These are phyloP conservation scores for Branchipolynoe longqiensis DNA, from an alignment of 2,888 invertebrate species.

Conservation along the genomic window DNA sequence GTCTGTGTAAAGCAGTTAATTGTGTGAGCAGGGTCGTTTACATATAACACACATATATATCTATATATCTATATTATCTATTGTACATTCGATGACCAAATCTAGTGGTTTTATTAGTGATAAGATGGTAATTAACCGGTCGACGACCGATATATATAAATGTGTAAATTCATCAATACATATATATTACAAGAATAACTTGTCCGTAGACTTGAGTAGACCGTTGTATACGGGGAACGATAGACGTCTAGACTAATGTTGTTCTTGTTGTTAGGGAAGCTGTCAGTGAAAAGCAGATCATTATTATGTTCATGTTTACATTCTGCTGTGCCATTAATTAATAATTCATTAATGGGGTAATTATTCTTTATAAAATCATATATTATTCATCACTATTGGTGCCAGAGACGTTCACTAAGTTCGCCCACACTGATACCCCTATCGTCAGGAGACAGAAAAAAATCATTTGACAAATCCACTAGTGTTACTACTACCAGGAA, in stretches of 20 bases:
- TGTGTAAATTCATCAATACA: neutral
- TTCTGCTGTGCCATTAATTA: conserved; percentile 26
- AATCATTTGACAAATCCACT: no score
- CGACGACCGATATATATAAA: neutral
- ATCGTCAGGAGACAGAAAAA: no score
- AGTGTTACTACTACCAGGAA: no score
- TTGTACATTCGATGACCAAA: conserved; percentile 25
- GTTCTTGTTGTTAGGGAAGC: conserved; percentile 1
- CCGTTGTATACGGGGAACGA: no score
- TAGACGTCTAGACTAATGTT: neutral
- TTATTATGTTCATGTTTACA: conserved; percentile 20
- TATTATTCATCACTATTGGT: neutral
- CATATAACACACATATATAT: neutral
- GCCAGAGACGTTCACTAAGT: no score
- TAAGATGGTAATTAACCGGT: neutral
- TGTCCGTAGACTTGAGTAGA: neutral
- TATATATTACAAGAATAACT: neutral
- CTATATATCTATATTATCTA: neutral
- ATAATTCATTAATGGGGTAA: no score
- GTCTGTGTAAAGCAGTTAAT: no score
- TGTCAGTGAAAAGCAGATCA: neutral
- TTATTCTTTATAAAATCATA: no score
- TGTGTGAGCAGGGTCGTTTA: no score
- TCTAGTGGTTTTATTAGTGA: neutral
- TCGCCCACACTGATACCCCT: no score